Percentiles rank a stretch among this genome's conserved stretches.
These are phyloP conservation scores for Pollenia angustigena DNA, from an alignment of 2,888 invertebrate species.

Conservation along the genomic window DNA sequence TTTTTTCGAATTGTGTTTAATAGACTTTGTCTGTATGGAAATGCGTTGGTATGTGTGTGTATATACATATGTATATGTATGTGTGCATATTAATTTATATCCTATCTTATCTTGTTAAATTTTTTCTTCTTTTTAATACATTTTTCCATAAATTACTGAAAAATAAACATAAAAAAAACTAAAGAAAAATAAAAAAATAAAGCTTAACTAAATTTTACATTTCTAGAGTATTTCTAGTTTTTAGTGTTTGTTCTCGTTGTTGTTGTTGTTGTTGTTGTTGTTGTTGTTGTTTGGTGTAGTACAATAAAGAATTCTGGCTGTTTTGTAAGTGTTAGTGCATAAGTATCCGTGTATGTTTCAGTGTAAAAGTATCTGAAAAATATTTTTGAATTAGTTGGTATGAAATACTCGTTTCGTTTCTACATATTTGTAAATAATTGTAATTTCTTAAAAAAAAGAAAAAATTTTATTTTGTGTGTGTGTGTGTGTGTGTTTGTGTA, in stretches of 20 bases:
- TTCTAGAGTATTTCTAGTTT: conserved; percentile 71
- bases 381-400: conserved; percentile 58
- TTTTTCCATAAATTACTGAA: conserved; percentile 47
- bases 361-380: conserved; percentile 38
- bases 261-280: conserved; percentile 37
- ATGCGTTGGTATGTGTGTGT: not conserved
- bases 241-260: conserved; percentile 26
- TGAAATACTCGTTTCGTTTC: conserved; percentile 66
- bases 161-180: conserved; percentile 21
- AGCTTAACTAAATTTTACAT: conserved; percentile 60
- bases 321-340: conserved; percentile 21
- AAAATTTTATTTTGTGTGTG: not conserved
- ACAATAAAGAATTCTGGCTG: conserved; percentile 50
- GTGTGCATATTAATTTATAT: conserved; percentile 41
- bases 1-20: too few relatives aligned
- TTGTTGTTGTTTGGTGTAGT: conserved; percentile 41
- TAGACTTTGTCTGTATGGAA: too few relatives aligned
- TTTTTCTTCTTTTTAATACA: conserved; percentile 54
- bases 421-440: conserved; percentile 69
- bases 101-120: conserved; percentile 66
- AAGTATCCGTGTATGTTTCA: conserved; percentile 25
- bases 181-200: conserved; percentile 22
- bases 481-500: conserved; percentile 28
- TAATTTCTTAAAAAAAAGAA: conserved; percentile 57
- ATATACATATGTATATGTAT: not conserved